Conservation (phyloP, 2,888 invertebrate genomes). For the Troglohyphantes excavatus region DNA sequence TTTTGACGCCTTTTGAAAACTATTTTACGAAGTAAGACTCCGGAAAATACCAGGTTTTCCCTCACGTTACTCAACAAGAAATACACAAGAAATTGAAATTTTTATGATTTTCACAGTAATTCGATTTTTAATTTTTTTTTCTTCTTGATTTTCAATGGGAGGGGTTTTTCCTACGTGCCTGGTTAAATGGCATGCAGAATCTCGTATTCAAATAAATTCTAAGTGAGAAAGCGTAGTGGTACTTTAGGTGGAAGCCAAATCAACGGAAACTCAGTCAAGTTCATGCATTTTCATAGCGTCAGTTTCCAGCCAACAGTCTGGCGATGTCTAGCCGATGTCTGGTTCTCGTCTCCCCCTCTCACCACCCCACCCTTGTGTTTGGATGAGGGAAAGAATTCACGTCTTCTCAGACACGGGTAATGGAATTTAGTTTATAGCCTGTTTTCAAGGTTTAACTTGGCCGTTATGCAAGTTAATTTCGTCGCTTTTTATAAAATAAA, state of each 20-base stretch:
- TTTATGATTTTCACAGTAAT: no score
- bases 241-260: not conserved
- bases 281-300: not conserved
- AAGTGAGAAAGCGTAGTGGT: not conserved
- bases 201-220: not conserved
- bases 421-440: not conserved
- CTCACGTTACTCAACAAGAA: no score
- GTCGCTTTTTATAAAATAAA: no score
- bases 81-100: no score
- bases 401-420: not conserved
- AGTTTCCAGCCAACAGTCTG: not conserved
- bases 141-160: no score
- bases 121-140: no score
- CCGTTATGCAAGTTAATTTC: not conserved
- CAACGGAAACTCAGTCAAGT: conserved; percentile 16
- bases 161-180: no score
- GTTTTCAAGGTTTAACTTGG: not conserved
- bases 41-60: no score
- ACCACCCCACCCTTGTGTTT: not conserved
- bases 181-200: no score
- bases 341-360: not conserved
- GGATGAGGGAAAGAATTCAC: not conserved
- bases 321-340: conserved; percentile 38
- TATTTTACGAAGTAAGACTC: no score
- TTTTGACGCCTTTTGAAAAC: no score